Evolutionary conservation across 2,888 invertebrate genomes (phyloP), one percentile per base, ranked within the genome.

Genomic region (Dendrolimus houi): DNA sequence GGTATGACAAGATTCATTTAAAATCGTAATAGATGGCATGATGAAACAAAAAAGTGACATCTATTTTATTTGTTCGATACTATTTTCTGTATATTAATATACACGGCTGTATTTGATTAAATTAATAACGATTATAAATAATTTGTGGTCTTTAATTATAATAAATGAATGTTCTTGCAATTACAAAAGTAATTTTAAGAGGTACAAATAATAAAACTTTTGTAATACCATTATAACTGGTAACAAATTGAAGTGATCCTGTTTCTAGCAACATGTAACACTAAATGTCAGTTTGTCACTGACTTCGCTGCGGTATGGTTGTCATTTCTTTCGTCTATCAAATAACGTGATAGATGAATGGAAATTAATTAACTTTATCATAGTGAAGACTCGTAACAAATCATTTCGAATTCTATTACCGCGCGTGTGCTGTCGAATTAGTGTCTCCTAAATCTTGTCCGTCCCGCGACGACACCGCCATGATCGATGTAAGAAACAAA

Each of bases 401-500:
- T 63, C 64, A 71, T 66, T 66, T 71, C 72, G 68, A 77, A 75
- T 74, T 70, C 66, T 67, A 69, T 68, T 66, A 72, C 66, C 73
- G 74, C 71, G 77, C 63, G 75, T 74, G 75, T 63, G 67, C 65
- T 65, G 65, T 65, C 67, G 68, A 68, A 71, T 67, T 57, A 76
- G 77, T 79, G 76, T 70, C 68, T 62, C 60, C 57, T 66, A 60
- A 64, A 62, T 58, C 62, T 73, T 79, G 68, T 67, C 72, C 74
- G 66, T 71, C 74, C 70, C 67, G 61, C 74, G 61, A 74, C 77
- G 75, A 80, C 79, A 82, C 79, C 84, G 85, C 86, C 88, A 88
- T 90, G 90, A 91, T 90, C 91, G 87, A 91, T 91, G 91, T 86
- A 77, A 81, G 83, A 87, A 90, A 87, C 90, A 91, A 91, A 91